A percentile compares a stretch with the other conserved stretches of the same genome.
phyloP scores from a whole-genome alignment of 1,140 invertebrate genomes.

The Sarcophaga peregrina region DNA sequence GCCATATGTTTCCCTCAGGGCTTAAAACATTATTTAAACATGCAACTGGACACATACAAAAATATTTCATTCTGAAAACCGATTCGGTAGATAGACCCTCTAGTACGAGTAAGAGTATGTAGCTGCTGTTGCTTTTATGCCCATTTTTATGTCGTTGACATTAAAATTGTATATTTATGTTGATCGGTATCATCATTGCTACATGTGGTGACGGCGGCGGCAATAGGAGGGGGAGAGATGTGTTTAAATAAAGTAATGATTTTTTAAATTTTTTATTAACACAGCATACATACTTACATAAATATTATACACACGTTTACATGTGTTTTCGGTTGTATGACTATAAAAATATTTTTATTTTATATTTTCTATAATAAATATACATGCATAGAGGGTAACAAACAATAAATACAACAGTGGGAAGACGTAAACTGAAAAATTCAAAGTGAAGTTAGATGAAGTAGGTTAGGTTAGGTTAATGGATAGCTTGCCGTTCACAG shows the following conservation, averaged over 20 bases:
- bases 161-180: slow-evolving; percentile 6
- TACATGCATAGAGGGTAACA: background rate
- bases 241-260: background rate
- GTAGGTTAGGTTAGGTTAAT: too few species aligned
- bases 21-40: slow-evolving; percentile 10
- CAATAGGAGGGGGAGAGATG: background rate
- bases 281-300: slow-evolving; percentile 3
- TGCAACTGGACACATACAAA: background rate
- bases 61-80: too few species aligned
- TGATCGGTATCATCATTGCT: background rate
- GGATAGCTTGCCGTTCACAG: too few species aligned
- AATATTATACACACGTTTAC: background rate
- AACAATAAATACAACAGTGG: too few species aligned
- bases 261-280: slow-evolving; percentile 15
- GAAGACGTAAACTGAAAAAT: too few species aligned
- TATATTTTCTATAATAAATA: slow-evolving; percentile 2
- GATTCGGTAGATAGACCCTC: background rate
- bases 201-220: background rate
- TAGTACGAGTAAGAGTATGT: too few species aligned
- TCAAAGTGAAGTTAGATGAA: too few species aligned
- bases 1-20: slow-evolving; percentile 5
- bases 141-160: slow-evolving; percentile 17
- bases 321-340: background rate
- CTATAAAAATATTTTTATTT: background rate
- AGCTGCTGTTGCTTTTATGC: background rate